phyloP scores from a whole-genome alignment of 2,113 vertebrate species.

The Oostethus manadensis region DNA sequence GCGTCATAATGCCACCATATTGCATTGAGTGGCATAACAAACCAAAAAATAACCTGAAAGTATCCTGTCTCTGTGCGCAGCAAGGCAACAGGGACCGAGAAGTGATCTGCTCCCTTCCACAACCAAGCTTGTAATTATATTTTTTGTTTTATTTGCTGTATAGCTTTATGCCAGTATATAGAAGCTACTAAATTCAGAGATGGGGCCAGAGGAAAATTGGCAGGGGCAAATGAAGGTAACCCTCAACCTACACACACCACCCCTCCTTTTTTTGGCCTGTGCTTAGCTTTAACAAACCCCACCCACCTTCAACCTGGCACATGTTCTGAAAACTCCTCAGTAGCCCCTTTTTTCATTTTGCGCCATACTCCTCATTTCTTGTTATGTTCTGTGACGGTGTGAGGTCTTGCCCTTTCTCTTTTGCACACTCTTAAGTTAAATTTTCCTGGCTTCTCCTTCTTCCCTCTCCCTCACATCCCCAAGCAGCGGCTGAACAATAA shows the following conservation, averaged over 20 bases:
- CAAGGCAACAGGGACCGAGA: constrained; percentile 35
- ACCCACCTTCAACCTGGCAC: constrained; percentile 62
- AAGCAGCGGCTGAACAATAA: constrained; percentile 56
- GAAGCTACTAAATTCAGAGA: constrained; percentile 97
- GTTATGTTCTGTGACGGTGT: constrained; percentile 64
- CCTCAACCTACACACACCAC: constrained; percentile 61
- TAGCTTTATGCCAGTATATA: constrained; percentile 99
- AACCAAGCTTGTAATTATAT: constrained; percentile 73
- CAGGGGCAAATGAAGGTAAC: constrained; percentile 93
- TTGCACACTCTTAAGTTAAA: constrained; percentile 30
- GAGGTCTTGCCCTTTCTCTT: constrained; percentile 52
- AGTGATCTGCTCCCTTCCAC: constrained; percentile 50
- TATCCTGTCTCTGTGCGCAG: constrained; percentile 10
- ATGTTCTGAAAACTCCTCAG: constrained; percentile 37
- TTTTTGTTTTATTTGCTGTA: constrained; percentile 91
- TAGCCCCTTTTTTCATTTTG: constrained; percentile 33
- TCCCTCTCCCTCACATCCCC: constrained; percentile 27
- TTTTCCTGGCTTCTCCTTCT: constrained; percentile 31
- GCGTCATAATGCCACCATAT: constrained; percentile 13
- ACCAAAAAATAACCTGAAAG: constrained; percentile 16
- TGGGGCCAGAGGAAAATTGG: constrained; percentile 88
- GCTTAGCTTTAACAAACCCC: constrained; percentile 74
- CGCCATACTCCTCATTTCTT: constrained; percentile 38
- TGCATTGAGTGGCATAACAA: constrained; percentile 14
- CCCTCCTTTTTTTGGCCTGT: constrained; percentile 59